These are phyloP conservation scores for Pipistrellus pygmaeus DNA, from an alignment of 2,797 vertebrate genomes.

Conservation along the genomic window DNA sequence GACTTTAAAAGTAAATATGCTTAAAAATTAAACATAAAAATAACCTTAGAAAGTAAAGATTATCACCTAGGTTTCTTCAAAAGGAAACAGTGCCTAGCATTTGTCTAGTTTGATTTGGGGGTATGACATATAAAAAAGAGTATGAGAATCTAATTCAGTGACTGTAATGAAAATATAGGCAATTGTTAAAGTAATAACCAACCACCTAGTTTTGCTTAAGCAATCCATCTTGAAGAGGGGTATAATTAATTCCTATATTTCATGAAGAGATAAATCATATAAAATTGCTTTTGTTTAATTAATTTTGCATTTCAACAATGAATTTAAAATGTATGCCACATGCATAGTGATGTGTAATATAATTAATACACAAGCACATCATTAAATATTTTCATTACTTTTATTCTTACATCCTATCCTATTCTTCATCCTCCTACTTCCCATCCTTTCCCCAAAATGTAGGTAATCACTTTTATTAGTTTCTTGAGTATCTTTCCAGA, in stretches of 20 bases:
- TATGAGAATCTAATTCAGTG: constrained; percentile 11
- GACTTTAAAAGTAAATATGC: background rate
- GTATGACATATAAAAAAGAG: background rate
- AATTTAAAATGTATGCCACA: constrained; percentile 24
- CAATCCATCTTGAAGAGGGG: background rate
- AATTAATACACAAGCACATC: background rate
- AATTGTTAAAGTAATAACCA: background rate
- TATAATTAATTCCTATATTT: background rate
- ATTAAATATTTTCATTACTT: constrained; percentile 28
- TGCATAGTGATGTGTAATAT: constrained; percentile 22
- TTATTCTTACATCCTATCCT: background rate
- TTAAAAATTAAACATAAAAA: background rate
- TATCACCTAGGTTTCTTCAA: background rate
- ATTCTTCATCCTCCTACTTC: background rate
- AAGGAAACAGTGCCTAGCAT: constrained; percentile 5
- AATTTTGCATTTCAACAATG: constrained; percentile 29
- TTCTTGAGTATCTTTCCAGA: background rate
- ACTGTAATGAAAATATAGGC: background rate
- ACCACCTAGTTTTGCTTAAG: background rate
- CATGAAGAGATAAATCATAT: background rate
- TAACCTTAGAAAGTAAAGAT: background rate
- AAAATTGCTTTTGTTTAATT: background rate
- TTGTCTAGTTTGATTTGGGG: background rate
- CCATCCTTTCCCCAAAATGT: background rate
- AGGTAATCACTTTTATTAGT: background rate